phyloP scores from a whole-genome alignment of 2,797 vertebrate genomes.

The Botia almorhae region DNA sequence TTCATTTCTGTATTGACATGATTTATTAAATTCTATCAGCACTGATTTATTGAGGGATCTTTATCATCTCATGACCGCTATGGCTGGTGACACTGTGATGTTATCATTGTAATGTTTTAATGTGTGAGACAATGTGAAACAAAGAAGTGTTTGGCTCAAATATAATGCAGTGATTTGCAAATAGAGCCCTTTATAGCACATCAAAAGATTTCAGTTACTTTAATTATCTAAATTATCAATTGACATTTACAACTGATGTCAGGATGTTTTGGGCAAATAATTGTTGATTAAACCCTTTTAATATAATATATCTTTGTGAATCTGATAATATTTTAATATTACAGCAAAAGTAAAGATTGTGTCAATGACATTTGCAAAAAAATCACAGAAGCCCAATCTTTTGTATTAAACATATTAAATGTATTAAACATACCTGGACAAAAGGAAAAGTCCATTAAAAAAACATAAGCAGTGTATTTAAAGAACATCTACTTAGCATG shows the following conservation, averaged over 20 bases:
- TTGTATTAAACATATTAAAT: too few relatives aligned
- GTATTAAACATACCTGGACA: background rate
- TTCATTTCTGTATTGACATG: constrained; percentile 50
- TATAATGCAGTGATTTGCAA: background rate
- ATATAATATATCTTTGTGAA: too few relatives aligned
- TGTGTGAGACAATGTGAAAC: background rate
- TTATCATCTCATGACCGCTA: constrained; percentile 37
- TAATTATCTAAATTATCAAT: background rate
- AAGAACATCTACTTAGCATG: background rate
- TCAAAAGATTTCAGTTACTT: background rate
- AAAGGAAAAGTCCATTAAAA: background rate
- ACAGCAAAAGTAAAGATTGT: background rate
- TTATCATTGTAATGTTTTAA: constrained; percentile 29
- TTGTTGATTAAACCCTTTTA: background rate
- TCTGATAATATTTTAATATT: background rate
- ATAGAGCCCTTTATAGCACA: background rate
- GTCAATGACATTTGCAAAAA: too few relatives aligned
- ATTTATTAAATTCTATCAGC: constrained; percentile 37
- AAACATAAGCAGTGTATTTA: background rate
- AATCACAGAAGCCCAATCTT: background rate
- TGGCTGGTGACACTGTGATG: constrained; percentile 30
- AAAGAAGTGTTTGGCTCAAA: background rate
- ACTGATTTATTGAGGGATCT: constrained; percentile 46
- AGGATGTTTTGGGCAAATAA: background rate
- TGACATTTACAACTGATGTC: background rate